Evolutionary conservation across 2,888 invertebrate genomes (phyloP), one percentile per base, ranked within the genome.

Genomic region (Aporophyla lueneburgensis): DNA sequence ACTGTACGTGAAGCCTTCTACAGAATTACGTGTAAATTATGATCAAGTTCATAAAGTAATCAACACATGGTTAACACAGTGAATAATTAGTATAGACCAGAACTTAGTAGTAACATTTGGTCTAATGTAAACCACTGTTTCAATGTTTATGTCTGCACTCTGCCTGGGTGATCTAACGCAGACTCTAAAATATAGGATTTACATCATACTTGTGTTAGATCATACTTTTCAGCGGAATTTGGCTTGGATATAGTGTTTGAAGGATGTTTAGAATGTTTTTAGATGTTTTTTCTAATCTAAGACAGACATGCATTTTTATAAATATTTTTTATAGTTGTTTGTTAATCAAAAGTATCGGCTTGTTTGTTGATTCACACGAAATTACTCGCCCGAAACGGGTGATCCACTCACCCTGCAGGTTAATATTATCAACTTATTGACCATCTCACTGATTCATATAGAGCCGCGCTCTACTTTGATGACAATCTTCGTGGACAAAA

Each of bases 1-100:
- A 74, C 54, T 27, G 70, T 65, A 61, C 46, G 6, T 2, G 21
- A n/a, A 74, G 19, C 27, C 63, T 73, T 75, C 54, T 43, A 66
- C 59, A 69, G 51, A 80, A 75, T 67, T 58, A 66, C 61, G 61
- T 72, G 46, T 54, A 69, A 70, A 58, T 58, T 78, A 73, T 73
- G 80, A 40, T 72, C 71, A 62, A 70, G 72, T 77, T 86, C 68
- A 76, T 80, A 84, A 82, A 78, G 53, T 72, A 75, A 69, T 79
- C 74, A 79, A 75, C 84, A 78, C 71, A 72, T 83, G 81, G 46
- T 80, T 84, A 68, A 65, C 66, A 74, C 71, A 68, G 56, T 87
- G 85, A 89, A 71, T 88, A 87, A 90, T 88, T 80, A 63, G 87
- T 88, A 87, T 88, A 89, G 90, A 86, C 88, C 76, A 74, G 61